Conservation (phyloP, 2,113 vertebrate species). For the Beaufortia kweichowensis region DNA sequence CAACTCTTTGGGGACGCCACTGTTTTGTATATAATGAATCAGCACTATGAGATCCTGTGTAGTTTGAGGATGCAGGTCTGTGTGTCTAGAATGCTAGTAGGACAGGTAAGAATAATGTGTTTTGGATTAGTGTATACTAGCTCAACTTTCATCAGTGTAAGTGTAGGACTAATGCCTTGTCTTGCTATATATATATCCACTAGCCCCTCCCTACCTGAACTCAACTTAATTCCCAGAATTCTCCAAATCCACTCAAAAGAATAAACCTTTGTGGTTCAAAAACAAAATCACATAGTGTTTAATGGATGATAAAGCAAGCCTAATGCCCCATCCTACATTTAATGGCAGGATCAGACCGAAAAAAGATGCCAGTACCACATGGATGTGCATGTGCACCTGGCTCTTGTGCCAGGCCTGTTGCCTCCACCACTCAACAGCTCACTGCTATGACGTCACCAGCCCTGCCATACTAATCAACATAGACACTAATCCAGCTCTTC, state of each 20-base stretch:
- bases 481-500: constrained; percentile 76
- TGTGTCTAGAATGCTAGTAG: too few relatives aligned
- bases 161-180: neutral
- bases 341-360: neutral
- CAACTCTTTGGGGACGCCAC: too few relatives aligned
- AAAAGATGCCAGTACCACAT: neutral
- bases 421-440: neutral
- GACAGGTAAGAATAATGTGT: neutral
- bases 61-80: too few relatives aligned
- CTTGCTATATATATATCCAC: neutral
- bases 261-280: too few relatives aligned
- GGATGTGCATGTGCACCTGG: constrained; percentile 1
- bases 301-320: neutral
- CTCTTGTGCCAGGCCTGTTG: neutral
- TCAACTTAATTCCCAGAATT: neutral
- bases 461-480: constrained; percentile 72
- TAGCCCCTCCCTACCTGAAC: neutral
- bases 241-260: neutral
- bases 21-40: too few relatives aligned
- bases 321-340: neutral
- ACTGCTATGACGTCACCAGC: constrained; percentile 69
- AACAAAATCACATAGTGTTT: too few relatives aligned
- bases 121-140: neutral
- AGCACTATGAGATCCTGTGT: too few relatives aligned
- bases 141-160: neutral